A percentile compares a stretch with the other conserved stretches of the same genome.
These are phyloP conservation scores for Malurus splendens DNA, from an alignment of 2,797 vertebrate species.

Conservation along the genomic window DNA sequence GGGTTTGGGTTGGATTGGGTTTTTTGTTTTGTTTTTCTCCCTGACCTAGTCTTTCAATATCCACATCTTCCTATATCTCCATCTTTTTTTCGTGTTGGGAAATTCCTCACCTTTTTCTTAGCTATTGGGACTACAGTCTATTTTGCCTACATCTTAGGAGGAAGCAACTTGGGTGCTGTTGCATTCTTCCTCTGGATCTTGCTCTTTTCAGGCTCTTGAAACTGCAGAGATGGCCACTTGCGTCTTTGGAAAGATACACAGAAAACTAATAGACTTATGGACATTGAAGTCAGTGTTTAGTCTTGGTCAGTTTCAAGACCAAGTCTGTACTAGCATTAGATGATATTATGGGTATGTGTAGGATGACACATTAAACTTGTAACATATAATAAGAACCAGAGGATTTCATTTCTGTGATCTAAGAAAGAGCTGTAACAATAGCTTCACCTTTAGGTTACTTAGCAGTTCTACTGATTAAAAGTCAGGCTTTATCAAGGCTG, in stretches of 20 bases:
- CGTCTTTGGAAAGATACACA: not conserved
- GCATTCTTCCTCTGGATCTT: not conserved
- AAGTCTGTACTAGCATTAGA: not conserved
- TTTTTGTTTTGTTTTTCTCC: not conserved
- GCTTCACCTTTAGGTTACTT: not conserved
- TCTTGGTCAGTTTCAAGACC: no score
- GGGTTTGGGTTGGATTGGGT: accelerated
- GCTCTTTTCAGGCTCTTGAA: not conserved
- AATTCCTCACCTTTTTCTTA: not conserved
- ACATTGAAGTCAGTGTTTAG: accelerated
- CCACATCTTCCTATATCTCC: not conserved
- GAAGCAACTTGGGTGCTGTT: not conserved
- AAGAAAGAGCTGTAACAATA: not conserved
- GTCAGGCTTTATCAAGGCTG: not conserved
- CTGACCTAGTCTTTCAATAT: not conserved
- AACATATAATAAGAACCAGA: not conserved
- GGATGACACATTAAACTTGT: accelerated
- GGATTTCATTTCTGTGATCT: not conserved
- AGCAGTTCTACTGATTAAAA: not conserved
- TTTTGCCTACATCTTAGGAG: not conserved
- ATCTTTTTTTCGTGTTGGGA: accelerated
- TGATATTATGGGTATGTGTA: not conserved
- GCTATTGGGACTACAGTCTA: not conserved
- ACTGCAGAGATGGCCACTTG: not conserved
- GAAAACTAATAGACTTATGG: not conserved